These are phyloP conservation scores for Chaetodon trifasciatus DNA, from an alignment of 2,797 vertebrate genomes.

Conservation along the genomic window DNA sequence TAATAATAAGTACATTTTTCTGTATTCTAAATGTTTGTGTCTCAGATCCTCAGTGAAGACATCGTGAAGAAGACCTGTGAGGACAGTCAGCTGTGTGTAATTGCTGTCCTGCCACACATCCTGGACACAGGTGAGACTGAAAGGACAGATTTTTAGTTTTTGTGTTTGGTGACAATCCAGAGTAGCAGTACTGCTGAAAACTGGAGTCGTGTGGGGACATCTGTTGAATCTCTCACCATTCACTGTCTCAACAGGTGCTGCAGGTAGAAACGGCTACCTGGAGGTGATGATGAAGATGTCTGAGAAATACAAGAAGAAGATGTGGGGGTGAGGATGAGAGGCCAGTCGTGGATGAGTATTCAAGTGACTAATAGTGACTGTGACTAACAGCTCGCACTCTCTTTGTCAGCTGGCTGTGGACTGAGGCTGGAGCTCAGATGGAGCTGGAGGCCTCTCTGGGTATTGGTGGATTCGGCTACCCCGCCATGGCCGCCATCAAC, in stretches of 20 bases:
- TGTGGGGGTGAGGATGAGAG: conserved; percentile 92
- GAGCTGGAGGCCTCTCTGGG: conserved; percentile 92
- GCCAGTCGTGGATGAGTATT: background rate
- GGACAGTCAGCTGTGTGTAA: conserved; percentile 94
- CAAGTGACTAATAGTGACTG: accelerated
- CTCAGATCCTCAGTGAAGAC: conserved; percentile 90
- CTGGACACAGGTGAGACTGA: conserved; percentile 92
- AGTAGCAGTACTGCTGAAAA: background rate
- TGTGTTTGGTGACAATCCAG: background rate
- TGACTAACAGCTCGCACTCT: conserved; percentile 4
- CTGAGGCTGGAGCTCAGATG: conserved; percentile 93
- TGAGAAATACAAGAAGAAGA: conserved; percentile 99
- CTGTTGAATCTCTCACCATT: background rate
- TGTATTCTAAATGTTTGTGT: conserved; percentile 29
- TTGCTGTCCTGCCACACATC: conserved; percentile 95
- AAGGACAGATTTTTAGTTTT: background rate
- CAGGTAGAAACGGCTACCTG: conserved; percentile 93
- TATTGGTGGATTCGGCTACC: conserved; percentile 97
- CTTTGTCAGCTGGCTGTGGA: conserved; percentile 93
- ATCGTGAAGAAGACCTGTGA: conserved; percentile 92
- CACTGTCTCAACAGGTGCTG: conserved; percentile 85
- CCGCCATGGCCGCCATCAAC: conserved; percentile 97
- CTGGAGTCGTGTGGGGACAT: background rate
- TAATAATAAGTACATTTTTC: too few relatives aligned
- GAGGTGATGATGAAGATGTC: conserved; percentile 95